These are phyloP conservation scores for Sebastes hopkinsi DNA, from an alignment of 2,797 vertebrate species.

Conservation along the genomic window DNA sequence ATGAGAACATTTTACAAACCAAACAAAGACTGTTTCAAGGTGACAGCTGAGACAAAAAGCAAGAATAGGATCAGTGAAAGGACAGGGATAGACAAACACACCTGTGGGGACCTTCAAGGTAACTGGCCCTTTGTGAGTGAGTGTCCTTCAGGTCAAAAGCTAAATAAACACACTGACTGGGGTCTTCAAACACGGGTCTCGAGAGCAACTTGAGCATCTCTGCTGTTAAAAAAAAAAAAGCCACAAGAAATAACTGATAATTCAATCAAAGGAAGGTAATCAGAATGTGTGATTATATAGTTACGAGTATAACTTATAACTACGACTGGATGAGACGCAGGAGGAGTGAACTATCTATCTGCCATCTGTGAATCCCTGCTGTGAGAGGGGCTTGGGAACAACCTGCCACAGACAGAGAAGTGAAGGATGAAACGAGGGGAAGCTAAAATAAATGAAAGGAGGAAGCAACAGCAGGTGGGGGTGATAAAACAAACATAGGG, in stretches of 20 bases:
- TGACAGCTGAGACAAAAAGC: slow-evolving; percentile 27
- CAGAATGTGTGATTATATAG: background rate
- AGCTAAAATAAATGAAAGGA: slow-evolving; percentile 61
- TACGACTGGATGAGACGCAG: background rate
- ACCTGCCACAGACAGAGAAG: slow-evolving; percentile 37
- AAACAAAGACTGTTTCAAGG: slow-evolving; percentile 29
- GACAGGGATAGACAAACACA: slow-evolving; percentile 45
- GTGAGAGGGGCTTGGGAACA: slow-evolving; percentile 55
- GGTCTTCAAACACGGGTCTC: slow-evolving; percentile 45
- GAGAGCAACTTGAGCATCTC: background rate
- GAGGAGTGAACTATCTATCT: background rate
- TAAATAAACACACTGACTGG: slow-evolving; percentile 54
- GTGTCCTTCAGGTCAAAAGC: slow-evolving; percentile 42
- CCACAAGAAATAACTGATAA: background rate
- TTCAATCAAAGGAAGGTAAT: background rate
- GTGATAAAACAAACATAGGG: slow-evolving; percentile 57
- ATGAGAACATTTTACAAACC: background rate
- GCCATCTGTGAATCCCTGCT: slow-evolving; percentile 60
- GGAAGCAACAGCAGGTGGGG: slow-evolving; percentile 42
- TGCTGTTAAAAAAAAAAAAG: background rate
- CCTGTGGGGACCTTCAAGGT: slow-evolving; percentile 52
- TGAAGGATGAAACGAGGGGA: slow-evolving; percentile 48
- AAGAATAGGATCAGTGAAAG: slow-evolving; percentile 16
- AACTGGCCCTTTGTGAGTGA: slow-evolving; percentile 15
- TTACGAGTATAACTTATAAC: background rate